Evolutionary conservation across 2,113 vertebrate genomes (phyloP).

Genomic region (Dicaeum eximium): DNA sequence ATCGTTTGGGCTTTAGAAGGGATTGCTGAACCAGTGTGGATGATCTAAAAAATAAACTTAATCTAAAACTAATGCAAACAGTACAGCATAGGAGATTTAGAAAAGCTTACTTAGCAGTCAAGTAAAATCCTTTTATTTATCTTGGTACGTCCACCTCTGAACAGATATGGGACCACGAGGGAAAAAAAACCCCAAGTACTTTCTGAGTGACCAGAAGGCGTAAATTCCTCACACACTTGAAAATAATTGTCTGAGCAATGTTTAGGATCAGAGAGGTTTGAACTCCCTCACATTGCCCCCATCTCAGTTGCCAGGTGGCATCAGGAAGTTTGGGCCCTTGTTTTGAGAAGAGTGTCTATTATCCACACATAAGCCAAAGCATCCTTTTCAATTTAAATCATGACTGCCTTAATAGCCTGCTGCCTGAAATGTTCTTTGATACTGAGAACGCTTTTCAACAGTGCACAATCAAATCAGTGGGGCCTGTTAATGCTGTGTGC

Average conservation of each 20-base stretch:
- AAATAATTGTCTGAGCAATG: neutral
- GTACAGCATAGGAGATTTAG: conserved; percentile 33
- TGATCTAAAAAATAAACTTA: conserved; percentile 60
- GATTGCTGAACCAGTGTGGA: conserved; percentile 36
- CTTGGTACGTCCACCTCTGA: conserved; percentile 21
- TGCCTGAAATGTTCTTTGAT: conserved; percentile 23
- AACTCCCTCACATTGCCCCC: accelerated
- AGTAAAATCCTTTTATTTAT: conserved; percentile 35
- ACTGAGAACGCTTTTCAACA: conserved; percentile 22
- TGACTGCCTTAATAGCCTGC: conserved; percentile 26
- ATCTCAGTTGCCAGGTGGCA: neutral
- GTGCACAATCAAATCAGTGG: conserved; percentile 13
- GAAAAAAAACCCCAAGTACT: neutral
- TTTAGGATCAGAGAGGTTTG: neutral
- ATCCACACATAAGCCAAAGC: neutral
- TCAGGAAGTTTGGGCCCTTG: neutral
- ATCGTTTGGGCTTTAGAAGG: neutral
- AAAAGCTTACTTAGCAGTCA: conserved; percentile 35
- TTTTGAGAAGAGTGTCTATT: neutral
- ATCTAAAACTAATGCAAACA: conserved; percentile 49
- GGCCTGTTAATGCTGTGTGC: neutral
- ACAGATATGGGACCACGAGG: neutral
- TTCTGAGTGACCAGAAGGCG: neutral
- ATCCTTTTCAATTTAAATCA: conserved; percentile 25
- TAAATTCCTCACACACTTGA: neutral